These are phyloP conservation scores for Nymphalis io DNA, from an alignment of 1,140 invertebrate genomes.

Conservation along the genomic window DNA sequence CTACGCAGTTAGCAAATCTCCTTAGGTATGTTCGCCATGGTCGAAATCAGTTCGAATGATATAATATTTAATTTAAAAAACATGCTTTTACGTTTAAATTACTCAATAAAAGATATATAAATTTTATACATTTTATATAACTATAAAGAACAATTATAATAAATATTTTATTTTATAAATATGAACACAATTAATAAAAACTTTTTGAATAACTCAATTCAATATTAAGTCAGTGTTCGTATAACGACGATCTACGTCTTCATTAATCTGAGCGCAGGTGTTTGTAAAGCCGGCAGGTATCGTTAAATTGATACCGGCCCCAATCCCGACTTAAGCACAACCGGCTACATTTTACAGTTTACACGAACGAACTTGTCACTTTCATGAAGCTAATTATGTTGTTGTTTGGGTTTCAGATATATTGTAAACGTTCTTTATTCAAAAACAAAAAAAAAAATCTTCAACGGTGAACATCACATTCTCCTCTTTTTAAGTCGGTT, in stretches of 20 bases:
- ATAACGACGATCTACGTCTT: constrained; percentile 1
- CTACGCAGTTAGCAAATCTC: too few relatives aligned
- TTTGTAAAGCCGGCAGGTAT: constrained; percentile 26
- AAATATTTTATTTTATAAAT: background rate
- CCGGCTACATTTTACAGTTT: constrained; percentile 17
- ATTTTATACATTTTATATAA: background rate
- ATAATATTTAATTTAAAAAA: too few relatives aligned
- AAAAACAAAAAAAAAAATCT: too few relatives aligned
- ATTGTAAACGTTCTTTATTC: background rate
- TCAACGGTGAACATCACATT: too few relatives aligned
- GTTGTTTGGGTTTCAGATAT: background rate
- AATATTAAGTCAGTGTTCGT: background rate
- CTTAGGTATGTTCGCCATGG: too few relatives aligned
- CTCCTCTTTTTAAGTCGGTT: too few relatives aligned
- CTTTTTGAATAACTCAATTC: background rate
- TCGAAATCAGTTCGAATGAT: too few relatives aligned
- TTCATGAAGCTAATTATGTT: constrained; percentile 5
- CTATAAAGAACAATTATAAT: background rate
- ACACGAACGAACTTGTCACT: constrained; percentile 5
- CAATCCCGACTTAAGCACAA: constrained; percentile 21
- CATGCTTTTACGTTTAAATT: too few relatives aligned
- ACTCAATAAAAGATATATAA: too few relatives aligned
- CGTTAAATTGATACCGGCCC: constrained; percentile 31
- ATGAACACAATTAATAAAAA: background rate
- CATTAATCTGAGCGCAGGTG: constrained; percentile 27